Base-by-base conservation (phyloP, 2,797 vertebrate genomes). In the Clarias laeviceps region DNA sequence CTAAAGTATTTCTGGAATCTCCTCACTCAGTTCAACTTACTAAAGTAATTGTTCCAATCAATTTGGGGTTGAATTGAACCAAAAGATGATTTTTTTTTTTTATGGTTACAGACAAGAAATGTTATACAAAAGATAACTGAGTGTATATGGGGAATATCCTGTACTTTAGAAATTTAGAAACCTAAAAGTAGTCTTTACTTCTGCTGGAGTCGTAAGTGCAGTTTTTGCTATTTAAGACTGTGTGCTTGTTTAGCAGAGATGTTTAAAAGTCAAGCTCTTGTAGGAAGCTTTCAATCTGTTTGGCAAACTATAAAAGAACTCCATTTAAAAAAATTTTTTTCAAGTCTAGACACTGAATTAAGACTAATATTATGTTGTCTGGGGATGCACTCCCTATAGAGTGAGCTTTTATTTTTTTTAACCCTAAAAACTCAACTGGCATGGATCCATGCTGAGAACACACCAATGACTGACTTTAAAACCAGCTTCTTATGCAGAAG, bases 361-460 rank as follows among this genome's bases (percentile, higher is more conserved):
- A 78, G 2, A 78, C 40, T 82, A 29, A 17, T 87, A 72, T 8
- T 54, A 65, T 65, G 32, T 29, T 62, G 56, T 45, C 62, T 69
- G 57, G 50, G 54, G 29, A 27, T 57, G 82, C 78, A 27, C 83
- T 85, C 50, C 50, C n/a, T 76, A 57, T 56, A 56, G 73, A 29
- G 7, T 11, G 50, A 76, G 50, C 50, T 9, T 56, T 85, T 74
- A 61, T 68, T 72, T 68, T 70, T 9, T 81, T 74, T 69, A 40
- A 84, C 45, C 45, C 45, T 50, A 50, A 50, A 50, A 45, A 45
- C 8, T 45, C 45, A 45, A 11, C 45, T 45, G 45, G 45, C 45
- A 45, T 45, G 45, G 45, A 45, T 45, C 9, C 1, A 45, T 45
- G 45, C 45, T 45, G 45, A 50, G 12, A 50, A 50, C 5, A 50